Evolutionary conservation across 2,888 invertebrate species (phyloP).

Genomic region (Itoplectis maculator): DNA sequence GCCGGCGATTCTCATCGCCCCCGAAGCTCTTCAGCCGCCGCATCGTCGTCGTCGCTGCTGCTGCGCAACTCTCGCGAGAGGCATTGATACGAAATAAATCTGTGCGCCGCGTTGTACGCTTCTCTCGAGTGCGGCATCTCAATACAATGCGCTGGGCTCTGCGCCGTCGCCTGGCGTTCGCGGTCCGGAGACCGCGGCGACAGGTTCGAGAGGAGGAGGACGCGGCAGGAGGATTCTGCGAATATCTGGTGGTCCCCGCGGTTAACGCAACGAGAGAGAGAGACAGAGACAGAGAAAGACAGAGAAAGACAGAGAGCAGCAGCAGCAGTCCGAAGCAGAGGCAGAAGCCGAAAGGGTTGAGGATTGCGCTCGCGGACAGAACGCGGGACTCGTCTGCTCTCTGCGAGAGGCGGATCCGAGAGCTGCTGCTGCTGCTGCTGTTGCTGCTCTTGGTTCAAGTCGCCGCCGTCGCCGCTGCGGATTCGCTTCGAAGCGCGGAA

Average conservation of each 20-base stretch:
- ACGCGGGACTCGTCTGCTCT: slow-evolving; percentile 44
- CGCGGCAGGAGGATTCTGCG: slow-evolving; percentile 69
- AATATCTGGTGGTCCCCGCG: slow-evolving; percentile 66
- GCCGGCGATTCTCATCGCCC: slow-evolving; percentile 45
- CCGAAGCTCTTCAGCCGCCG: not conserved
- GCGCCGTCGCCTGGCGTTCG: slow-evolving; percentile 34
- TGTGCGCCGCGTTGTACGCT: slow-evolving; percentile 40
- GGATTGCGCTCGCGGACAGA: not conserved
- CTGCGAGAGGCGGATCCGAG: slow-evolving; percentile 13
- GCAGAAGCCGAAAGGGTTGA: slow-evolving; percentile 28
- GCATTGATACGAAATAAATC: slow-evolving; percentile 66
- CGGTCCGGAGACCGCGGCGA: no score
- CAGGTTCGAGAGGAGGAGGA: slow-evolving; percentile 60
- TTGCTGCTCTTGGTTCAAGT: no score
- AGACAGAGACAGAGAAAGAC: no score
- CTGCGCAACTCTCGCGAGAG: slow-evolving; percentile 49
- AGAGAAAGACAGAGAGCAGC: no score
- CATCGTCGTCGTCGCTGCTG: no score
- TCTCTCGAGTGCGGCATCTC: slow-evolving; percentile 59
- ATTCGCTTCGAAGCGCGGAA: slow-evolving; percentile 33
- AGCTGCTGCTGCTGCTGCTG: no score
- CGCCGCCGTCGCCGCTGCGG: slow-evolving; percentile 24
- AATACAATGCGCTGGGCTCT: slow-evolving; percentile 54
- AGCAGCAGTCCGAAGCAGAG: slow-evolving; percentile 18
- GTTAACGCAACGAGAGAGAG: slow-evolving; percentile 47